These are phyloP conservation scores for Parapristionchus giblindavisi DNA, from an alignment of 2,888 invertebrate genomes.

Conservation along the genomic window DNA sequence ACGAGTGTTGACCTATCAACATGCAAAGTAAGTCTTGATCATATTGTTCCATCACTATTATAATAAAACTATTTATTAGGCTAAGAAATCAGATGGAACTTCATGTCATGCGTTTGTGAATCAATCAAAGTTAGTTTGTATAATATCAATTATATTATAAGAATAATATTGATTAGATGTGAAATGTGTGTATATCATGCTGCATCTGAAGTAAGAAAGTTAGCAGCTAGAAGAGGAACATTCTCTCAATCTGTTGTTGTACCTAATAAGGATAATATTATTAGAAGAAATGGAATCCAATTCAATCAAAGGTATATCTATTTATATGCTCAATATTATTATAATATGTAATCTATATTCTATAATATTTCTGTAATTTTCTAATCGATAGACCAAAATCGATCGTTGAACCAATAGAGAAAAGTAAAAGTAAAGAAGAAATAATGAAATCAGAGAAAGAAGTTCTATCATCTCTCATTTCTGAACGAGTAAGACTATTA, in stretches of 20 bases:
- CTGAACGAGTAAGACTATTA: neutral
- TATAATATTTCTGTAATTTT: neutral
- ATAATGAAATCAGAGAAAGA: constrained; percentile 1
- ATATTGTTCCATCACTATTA: neutral
- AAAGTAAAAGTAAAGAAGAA: constrained; percentile 1
- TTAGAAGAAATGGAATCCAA: neutral
- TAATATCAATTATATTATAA: neutral
- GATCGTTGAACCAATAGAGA: neutral
- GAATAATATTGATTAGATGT: constrained; percentile 26
- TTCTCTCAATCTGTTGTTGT: constrained; percentile 8
- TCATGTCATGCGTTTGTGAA: constrained; percentile 63
- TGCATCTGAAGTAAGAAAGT: neutral
- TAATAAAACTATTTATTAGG: constrained; percentile 38
- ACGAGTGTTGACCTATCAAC: constrained; percentile 58
- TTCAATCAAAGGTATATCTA: neutral
- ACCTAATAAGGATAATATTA: neutral
- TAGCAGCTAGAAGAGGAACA: constrained; percentile 30
- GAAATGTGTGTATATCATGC: constrained; percentile 62
- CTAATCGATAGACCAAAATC: neutral
- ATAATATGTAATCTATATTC: neutral
- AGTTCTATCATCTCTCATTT: neutral
- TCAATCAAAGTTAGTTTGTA: constrained; percentile 41
- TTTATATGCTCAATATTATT: neutral
- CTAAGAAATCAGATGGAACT: constrained; percentile 51
- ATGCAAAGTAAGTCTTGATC: constrained; percentile 53